Base-by-base conservation (phyloP, 2,797 vertebrate genomes). In the Gastrophryne carolinensis region DNA sequence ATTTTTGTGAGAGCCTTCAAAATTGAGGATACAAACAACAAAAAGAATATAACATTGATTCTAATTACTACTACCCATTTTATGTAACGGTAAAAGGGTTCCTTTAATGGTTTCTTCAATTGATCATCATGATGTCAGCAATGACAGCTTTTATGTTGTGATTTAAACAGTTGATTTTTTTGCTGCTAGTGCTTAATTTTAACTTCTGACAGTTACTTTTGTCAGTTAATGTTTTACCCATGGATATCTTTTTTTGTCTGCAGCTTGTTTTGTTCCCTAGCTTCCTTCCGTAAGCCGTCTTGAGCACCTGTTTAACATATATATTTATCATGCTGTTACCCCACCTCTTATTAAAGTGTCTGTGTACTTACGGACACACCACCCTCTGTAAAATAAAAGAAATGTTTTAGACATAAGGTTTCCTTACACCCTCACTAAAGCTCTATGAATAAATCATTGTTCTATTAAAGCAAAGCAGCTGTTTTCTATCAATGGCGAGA, bases 361-460 rank as follows among this genome's bases (percentile, higher is more conserved):
- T 60, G 68, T 72, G 62, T 78, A 54, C 61, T 37, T 66, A 66
- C 52, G 34, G 62, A 62, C 81, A 67, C 79, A 29, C 78, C 58
- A 0, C 52, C 30, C 63, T 37, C 75, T 35, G 27, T 34, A 37
- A 72, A 78, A 78, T 56, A 78, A 75, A 44, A 75, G 4, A 1
- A 72, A 79, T 68, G 44, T 79, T 79, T 72, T 75, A 72, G 71
- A 52, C 61, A 79, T 70, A 66, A 49, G 57, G 68, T 76, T 73
- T 63, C 49, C 71, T 60, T 35, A 21, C 47, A 21, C 60, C 53
- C 54, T 69, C 70, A 70, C 77, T 68, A 70, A 81, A 81, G 71
- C 3, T 65, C 83, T 80, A 87, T 89, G 85, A 89, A 89, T 87
- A 88, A 88, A 88, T 88, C 87, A 88, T 87, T 86, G 83, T 87